Evolutionary conservation across 2,888 invertebrate genomes (phyloP), one percentile per base, ranked within the genome.

Genomic region (Laothoe populi): DNA sequence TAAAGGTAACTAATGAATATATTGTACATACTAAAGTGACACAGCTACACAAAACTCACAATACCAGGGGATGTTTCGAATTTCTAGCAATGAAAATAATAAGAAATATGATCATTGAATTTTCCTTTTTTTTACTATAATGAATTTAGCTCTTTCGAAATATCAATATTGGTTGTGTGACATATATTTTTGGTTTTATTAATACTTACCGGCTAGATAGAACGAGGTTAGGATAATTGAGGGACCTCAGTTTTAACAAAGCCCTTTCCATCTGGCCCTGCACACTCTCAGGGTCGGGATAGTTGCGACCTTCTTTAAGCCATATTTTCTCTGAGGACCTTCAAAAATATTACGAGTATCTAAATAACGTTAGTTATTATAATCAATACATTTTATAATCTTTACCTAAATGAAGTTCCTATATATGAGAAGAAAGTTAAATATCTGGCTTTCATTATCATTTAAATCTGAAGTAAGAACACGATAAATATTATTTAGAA

Each of bases 391-490:
- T 38, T 11, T 23, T 31, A 16, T 48, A 35, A n/a, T 31, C 73
- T 79, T 61, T 70, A 97, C 97, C 96, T 95, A 88, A 97, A 97
- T 59, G 90, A 82, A 16, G 96, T 95, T 65, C 97, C 97, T 73
- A 97, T 94, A 74, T 97, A 97, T 0, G 96, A 95, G 78, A 96
- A 94, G 74, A 94, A 94, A 53, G 96, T 77, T 69, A 97, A 93
- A 87, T 97, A 97, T 85, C 97, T 93, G 72, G 94, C 93, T 95
- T 95, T 90, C 92, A 92, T 60, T 35, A 61, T 64, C 31, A 65
- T 61, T 71, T 66, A n/a, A 64, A 2, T 59, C 46, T 53, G 42
- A 16, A n/a, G 23, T 44, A n/a, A 2, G 16, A 31, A 31, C 19
- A 10, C 23, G 46, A 23, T 21, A 11, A 31, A 31, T 31, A 4